Base-by-base conservation (phyloP, 2,113 vertebrate species). In the Oplegnathus fasciatus region DNA sequence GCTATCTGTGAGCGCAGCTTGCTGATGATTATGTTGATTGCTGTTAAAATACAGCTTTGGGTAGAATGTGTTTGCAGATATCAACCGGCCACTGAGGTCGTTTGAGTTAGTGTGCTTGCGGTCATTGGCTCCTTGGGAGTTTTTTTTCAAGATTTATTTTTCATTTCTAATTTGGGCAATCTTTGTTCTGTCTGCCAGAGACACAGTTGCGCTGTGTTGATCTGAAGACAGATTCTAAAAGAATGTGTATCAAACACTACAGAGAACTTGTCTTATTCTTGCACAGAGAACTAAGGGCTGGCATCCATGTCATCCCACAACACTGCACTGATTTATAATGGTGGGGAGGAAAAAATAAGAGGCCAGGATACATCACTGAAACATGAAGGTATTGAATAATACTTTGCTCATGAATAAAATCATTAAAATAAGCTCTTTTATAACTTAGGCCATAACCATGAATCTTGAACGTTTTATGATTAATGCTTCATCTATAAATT, bases 371-470 rank as follows among this genome's bases (percentile, higher is more conserved):
- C 81, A 92, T 87, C 61, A 88, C 71, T 87, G 91, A 91, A 91
- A 86, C 67, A 77, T 79, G 74, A 87, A 92, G 81, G 65, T 78
- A 78, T 80, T 65, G 88, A 93, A 93, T 86, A 93, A 89, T 92
- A 88, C 75, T 88, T 86, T 68, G 69, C 83, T 93, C 86, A 93
- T 94, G 55, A 92, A 93, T 94, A 92, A 88, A 86, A 89, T 93
- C 90, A 93, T 94, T 91, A 88, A 92, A 93, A 89, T 52, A 90
- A 91, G 42, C 54, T 82, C 57, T 91, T 89, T 88, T 85, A 86
- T 83, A 89, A 87, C 64, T 88, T 66, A 64, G 44, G 80, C 84
- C 65, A 78, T 88, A 70, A 72, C 73, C 9, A 26, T 78, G 74
- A 86, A 90, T 91, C 61, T 76, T 67, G 18, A 79, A 64, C 9